Evolutionary conservation across 2,888 invertebrate species (phyloP), one percentile per base, ranked within the genome.

Genomic region (Cotesia congregata): DNA sequence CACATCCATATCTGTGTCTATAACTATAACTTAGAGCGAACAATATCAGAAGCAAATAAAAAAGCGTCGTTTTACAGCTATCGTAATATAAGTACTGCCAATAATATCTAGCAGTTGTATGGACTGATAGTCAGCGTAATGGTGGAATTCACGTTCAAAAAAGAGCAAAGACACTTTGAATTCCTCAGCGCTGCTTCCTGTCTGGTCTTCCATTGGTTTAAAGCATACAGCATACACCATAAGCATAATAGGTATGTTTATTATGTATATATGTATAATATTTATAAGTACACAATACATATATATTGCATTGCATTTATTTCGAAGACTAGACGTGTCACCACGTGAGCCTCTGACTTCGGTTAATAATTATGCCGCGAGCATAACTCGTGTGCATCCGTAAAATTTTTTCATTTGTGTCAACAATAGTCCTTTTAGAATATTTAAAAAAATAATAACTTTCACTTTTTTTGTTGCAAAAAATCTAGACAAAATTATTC

Each of bases 291-390:
- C 7, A 39, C 15, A 68, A 12, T 20, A 40, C 39, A 12, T 15
- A 68, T 40, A 40, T 40, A 72, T 72, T 72, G 62, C 71, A 61
- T 61, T 30, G 71, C 61, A 38, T n/a, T 72, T 72, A 72, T 72
- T 72, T 72, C 20, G 71, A 61, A 61, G 62, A 72, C 62, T 72
- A 61, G 62, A 72, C 62, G 71, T 72, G 71, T 72, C 71, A 72
- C 62, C 71, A 59, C 59, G 60, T 30, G 59, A 30, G 30, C 30
- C 30, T 59, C 59, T 60, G 71, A 20, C n/a, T 61, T 39, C 61
- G 1, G n/a, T 72, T 62, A 61, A 62, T 72, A 72, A 72, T 72
- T 72, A 72, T 72, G 62, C 62, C 41, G 62, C 39, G 38, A n/a
- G 61, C 71, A 72, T 40, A 38, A 61, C 62, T 71, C 15, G 30